These are phyloP conservation scores for Cynaeus angustus DNA, from an alignment of 2,888 invertebrate genomes.

Conservation along the genomic window DNA sequence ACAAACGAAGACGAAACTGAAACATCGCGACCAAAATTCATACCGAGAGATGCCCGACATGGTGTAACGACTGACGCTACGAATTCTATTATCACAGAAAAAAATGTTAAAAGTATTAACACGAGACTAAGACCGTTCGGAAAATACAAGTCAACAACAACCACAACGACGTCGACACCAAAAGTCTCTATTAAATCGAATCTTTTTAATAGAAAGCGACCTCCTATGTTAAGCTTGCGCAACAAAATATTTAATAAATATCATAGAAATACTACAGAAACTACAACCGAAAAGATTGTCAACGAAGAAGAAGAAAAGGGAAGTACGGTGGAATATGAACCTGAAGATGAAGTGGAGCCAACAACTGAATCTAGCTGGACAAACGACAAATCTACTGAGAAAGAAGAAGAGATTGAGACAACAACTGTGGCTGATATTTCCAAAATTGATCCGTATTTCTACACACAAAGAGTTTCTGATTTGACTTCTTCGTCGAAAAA, in stretches of 20 bases:
- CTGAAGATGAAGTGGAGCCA: constrained; percentile 51
- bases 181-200: constrained; percentile 68
- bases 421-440: constrained; percentile 64
- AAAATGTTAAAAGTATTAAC: constrained; percentile 61
- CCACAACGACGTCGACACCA: constrained; percentile 58
- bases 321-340: constrained; percentile 54
- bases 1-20: constrained; percentile 65
- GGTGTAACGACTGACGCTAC: constrained; percentile 51
- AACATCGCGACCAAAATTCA: constrained; percentile 68
- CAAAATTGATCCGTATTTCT: constrained; percentile 72
- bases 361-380: constrained; percentile 6
- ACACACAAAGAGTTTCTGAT: constrained; percentile 82
- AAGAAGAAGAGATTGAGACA: constrained; percentile 52
- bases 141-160: constrained; percentile 62
- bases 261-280: constrained; percentile 55
- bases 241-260: constrained; percentile 62
- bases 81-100: constrained; percentile 61
- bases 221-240: constrained; percentile 64
- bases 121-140: constrained; percentile 67
- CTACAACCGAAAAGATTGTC: constrained; percentile 52
- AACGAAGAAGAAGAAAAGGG: constrained; percentile 52
- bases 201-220: constrained; percentile 64
- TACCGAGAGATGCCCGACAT: constrained; percentile 68
- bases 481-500: constrained; percentile 83
- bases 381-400: constrained; percentile 54